Evolutionary conservation across 2,888 invertebrate species (phyloP), one percentile per base, ranked within the genome.

Genomic region (Coenonympha arcania): DNA sequence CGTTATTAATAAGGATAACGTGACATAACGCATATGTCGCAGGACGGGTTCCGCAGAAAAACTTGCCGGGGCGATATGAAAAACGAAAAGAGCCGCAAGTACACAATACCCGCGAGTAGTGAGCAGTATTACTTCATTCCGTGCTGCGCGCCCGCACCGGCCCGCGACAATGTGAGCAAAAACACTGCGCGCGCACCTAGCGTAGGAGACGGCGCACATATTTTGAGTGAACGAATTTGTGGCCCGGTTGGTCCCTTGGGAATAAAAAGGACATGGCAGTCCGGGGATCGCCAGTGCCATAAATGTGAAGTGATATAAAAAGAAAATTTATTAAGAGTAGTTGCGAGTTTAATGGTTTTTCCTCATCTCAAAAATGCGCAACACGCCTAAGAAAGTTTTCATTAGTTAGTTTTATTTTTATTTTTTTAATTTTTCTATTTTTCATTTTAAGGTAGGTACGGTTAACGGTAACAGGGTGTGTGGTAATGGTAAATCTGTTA

Each of bases 101-200:
- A 84, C 82, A 84, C 80, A 83, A 84, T 84, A 77, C 75, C 76
- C 61, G 67, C 65, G 73, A 80, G 76, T 77, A 75, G 68, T 68
- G 69, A 67, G 72, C 74, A 67, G 82, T 80, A 81, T 80, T 83
- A 81, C 83, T 83, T 79, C 85, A 85, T 86, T 86, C 85, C 81
- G 70, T 57, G 69, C 60, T 60, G 70, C 71, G 70, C 71, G 71
- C 73, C 68, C 66, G 65, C 62, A 58, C 58, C 54, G 54, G 62
- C 63, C 63, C 45, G 49, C 54, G 54, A 52, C 56, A 49, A 61
- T 53, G 58, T 52, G 78, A 76, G 67, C 77, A 84, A 85, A 84
- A 84, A 84, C 76, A 71, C 74, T 71, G 62, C 67, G 70, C 70
- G 65, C 71, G n/a, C 69, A 15, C 4, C 1, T 39, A 24, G 15